Percentiles rank a stretch among this genome's conserved stretches.
phyloP scores from a whole-genome alignment of 2,113 vertebrate genomes.

The Gadus chalcogrammus region DNA sequence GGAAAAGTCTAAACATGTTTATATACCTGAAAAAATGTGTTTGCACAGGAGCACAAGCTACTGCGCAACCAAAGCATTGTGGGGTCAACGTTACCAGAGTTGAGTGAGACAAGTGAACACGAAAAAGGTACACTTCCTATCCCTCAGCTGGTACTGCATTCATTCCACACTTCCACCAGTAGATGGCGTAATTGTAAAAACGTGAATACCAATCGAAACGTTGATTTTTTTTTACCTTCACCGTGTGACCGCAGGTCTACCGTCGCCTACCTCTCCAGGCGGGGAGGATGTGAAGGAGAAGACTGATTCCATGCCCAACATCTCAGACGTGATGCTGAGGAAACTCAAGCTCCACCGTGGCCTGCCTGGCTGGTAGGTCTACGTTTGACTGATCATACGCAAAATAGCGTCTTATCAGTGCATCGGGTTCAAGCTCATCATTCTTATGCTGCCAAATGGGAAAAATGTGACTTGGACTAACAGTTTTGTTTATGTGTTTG shows the following conservation, averaged over 20 bases:
- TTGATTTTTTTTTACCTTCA: not conserved
- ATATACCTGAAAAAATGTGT: not conserved
- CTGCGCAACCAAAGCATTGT: constrained; percentile 89
- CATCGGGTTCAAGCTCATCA: not conserved
- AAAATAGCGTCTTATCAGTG: not conserved
- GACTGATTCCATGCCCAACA: constrained; percentile 89
- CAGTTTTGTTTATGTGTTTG: constrained; percentile 34
- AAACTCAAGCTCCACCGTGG: constrained; percentile 89
- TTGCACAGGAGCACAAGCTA: constrained; percentile 88
- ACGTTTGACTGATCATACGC: too few relatives aligned
- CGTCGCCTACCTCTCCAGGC: constrained; percentile 51
- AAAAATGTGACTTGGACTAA: not conserved
- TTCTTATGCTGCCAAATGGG: not conserved
- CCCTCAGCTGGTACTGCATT: not conserved
- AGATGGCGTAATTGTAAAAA: constrained; percentile 52
- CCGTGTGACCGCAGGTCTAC: constrained; percentile 65
- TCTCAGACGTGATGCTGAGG: constrained; percentile 88
- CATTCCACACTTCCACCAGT: constrained; percentile 44
- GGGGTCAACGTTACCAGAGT: constrained; percentile 87
- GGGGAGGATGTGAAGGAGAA: constrained; percentile 79
- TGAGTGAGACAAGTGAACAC: constrained; percentile 91
- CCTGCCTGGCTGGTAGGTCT: constrained; percentile 81
- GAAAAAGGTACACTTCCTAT: constrained; percentile 82
- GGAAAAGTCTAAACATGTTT: too few relatives aligned
- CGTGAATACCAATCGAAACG: not conserved